A percentile compares a stretch with the other conserved stretches of the same genome.
Conservation (phyloP, 2,888 invertebrate genomes). For the Aricia artaxerxes region DNA sequence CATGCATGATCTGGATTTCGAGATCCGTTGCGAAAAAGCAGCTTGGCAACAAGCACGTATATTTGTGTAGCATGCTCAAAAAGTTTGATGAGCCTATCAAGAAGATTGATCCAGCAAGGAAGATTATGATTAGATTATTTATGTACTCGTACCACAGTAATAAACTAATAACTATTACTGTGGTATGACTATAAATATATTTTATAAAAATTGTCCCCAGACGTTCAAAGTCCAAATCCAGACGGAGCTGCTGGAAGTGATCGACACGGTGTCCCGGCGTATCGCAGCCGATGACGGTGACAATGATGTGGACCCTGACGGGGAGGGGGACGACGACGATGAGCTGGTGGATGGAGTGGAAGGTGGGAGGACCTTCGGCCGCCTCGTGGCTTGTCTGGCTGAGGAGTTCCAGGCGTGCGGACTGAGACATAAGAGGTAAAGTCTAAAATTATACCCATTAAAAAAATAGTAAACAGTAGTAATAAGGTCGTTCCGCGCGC, state of each 20-base stretch:
- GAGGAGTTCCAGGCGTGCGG: conserved; percentile 69
- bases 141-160: neutral
- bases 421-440: conserved; percentile 64
- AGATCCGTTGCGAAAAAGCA: too few species aligned
- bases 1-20: too few species aligned
- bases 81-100: too few species aligned
- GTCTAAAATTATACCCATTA: neutral
- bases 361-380: conserved; percentile 58
- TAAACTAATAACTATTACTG: neutral
- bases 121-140: too few species aligned
- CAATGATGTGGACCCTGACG: conserved; percentile 56
- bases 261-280: conserved; percentile 89
- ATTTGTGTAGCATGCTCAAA: too few species aligned
- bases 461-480: too few species aligned
- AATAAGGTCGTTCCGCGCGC: too few species aligned
- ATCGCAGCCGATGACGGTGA: conserved; percentile 80
- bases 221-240: conserved; percentile 91
- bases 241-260: conserved; percentile 88
- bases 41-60: too few species aligned
- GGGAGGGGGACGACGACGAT: conserved; percentile 47
- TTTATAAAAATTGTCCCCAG: conserved; percentile 57
- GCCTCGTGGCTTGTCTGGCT: conserved; percentile 57
- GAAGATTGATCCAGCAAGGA: too few species aligned
- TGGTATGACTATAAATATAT: too few species aligned
- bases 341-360: conserved; percentile 57